phyloP scores from a whole-genome alignment of 2,113 vertebrate genomes.

The Limnothrissa miodon region DNA sequence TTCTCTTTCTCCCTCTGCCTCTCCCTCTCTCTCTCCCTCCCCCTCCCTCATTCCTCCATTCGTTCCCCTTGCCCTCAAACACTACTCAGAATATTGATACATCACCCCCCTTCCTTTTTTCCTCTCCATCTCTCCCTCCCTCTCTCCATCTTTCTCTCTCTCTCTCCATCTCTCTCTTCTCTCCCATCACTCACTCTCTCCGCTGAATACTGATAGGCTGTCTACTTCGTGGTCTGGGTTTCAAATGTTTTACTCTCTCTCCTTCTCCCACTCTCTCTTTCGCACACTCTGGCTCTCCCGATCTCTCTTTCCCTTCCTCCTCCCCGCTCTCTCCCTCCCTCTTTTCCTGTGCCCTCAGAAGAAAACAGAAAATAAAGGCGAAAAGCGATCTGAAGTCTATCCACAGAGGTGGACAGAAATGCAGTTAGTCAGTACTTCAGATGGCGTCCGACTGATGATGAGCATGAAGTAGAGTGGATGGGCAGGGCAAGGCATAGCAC shows the following conservation, averaged over 20 bases:
- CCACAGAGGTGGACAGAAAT: conserved; percentile 76
- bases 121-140: conserved; percentile 33
- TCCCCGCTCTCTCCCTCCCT: not conserved
- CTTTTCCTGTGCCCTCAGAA: not conserved
- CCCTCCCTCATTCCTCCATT: conserved; percentile 68
- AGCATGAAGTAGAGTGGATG: conserved; percentile 61
- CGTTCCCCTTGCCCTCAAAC: conserved; percentile 80
- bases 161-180: conserved; percentile 55
- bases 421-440: conserved; percentile 77
- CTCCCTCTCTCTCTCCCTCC: conserved; percentile 49
- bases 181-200: conserved; percentile 80
- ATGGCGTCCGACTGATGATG: conserved; percentile 74
- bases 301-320: not conserved
- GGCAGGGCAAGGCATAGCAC: conserved; percentile 11
- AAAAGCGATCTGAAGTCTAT: conserved; percentile 74
- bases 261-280: conserved; percentile 13
- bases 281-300: not conserved
- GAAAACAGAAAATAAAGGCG: conserved; percentile 60
- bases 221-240: conserved; percentile 79
- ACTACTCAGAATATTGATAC: conserved; percentile 85
- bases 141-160: conserved; percentile 36
- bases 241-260: conserved; percentile 67
- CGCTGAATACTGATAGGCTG: conserved; percentile 81
- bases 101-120: conserved; percentile 63
- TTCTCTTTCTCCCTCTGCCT: conserved; percentile 45